phyloP scores from a whole-genome alignment of 2,113 vertebrate genomes.

The Rhabdornis inornatus region DNA sequence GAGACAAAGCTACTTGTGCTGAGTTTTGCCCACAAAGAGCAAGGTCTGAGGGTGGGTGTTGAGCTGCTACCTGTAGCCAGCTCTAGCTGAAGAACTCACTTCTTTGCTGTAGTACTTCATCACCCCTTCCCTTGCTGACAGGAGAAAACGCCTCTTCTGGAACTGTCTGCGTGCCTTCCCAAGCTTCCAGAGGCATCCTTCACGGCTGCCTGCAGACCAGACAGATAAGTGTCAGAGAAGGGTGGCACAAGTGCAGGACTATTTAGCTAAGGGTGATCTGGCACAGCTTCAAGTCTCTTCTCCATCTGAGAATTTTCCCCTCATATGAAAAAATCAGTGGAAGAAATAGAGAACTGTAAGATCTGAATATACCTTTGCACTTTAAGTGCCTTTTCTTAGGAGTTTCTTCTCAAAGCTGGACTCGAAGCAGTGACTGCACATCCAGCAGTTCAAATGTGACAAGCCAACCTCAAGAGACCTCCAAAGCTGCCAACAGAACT shows the following conservation, averaged over 20 bases:
- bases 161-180: slow-evolving; percentile 87
- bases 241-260: background rate
- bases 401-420: background rate
- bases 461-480: background rate
- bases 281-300: background rate
- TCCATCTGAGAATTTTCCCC: background rate
- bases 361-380: background rate
- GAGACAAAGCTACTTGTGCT: background rate
- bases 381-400: background rate
- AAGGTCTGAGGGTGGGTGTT: background rate
- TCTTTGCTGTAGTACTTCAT: slow-evolving; percentile 93
- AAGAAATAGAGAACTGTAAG: background rate
- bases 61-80: background rate
- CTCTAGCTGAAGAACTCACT: slow-evolving; percentile 71
- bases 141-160: slow-evolving; percentile 83
- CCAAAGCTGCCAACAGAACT: background rate
- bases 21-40: background rate
- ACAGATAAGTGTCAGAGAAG: background rate
- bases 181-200: slow-evolving; percentile 92
- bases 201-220: slow-evolving; percentile 78
- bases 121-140: slow-evolving; percentile 84
- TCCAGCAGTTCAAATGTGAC: background rate
- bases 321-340: background rate
- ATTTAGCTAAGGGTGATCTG: background rate
- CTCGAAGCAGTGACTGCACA: background rate